These are phyloP conservation scores for Sesamia inferens DNA, from an alignment of 2,888 invertebrate genomes.

Conservation along the genomic window DNA sequence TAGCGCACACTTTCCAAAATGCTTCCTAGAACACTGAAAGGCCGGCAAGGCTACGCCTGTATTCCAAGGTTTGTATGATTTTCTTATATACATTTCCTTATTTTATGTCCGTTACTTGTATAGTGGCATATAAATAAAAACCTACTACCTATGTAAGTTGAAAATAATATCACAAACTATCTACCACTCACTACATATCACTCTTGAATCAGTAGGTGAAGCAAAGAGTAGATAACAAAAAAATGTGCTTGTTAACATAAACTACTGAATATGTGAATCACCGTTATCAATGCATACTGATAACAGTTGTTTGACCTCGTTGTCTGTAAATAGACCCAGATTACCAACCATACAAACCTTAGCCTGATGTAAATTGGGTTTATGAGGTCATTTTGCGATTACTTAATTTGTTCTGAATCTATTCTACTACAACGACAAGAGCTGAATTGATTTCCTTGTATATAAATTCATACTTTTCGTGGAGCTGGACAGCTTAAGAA, in stretches of 20 bases:
- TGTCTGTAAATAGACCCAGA: slow-evolving; percentile 40
- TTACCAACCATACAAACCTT: background rate
- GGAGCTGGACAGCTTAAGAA: background rate
- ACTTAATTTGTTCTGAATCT: background rate
- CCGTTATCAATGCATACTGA: slow-evolving; percentile 44
- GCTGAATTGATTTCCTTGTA: background rate
- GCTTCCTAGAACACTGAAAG: too few species aligned
- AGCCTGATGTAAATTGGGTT: slow-evolving; percentile 11
- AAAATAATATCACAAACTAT: background rate
- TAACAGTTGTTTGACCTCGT: slow-evolving; percentile 54
- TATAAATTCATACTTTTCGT: too few species aligned
- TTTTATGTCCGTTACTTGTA: background rate
- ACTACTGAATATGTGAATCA: slow-evolving; percentile 43
- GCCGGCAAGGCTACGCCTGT: too few species aligned
- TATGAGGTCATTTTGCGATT: background rate
- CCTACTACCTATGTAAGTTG: too few species aligned
- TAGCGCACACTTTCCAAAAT: too few species aligned
- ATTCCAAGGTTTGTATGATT: too few species aligned
- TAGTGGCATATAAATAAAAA: background rate
- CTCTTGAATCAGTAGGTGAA: slow-evolving; percentile 1
- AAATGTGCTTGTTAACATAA: slow-evolving; percentile 28
- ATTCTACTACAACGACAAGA: too few species aligned
- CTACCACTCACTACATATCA: background rate
- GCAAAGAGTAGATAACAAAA: slow-evolving; percentile 41
- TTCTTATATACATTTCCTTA: too few species aligned